Evolutionary conservation across 2,797 vertebrate species (phyloP), one percentile per base, ranked within the genome.

Genomic region (Botia almorhae): DNA sequence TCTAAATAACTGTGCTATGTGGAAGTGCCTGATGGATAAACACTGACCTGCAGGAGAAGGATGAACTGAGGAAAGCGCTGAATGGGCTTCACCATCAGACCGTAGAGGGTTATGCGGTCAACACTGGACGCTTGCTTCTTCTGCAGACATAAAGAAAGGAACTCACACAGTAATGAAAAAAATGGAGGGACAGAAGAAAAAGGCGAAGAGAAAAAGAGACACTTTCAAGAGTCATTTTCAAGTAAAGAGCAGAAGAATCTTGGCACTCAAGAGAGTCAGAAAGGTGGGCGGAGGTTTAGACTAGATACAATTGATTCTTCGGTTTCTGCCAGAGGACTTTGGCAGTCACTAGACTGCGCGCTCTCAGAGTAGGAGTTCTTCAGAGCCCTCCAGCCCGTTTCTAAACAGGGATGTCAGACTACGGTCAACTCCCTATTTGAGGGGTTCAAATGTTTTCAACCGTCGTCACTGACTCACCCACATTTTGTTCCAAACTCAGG

Each of bases 1-100:
- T 74, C 61, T 58, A 55, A 74, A 48, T 16, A 23, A 10, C 6
- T 1, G 21, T 19, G 46, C 14, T 14, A 4, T 51, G 71, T 26
- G 61, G 53, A 79, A 36, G 36, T 11, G 55, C n/a, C 56, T 48
- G 39, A 56, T 72, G 16, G 64, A 7, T 74, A 75, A 55, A 51
- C 79, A 48, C 85, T 1, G 93, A 99, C 97, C 97, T 98, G 97
- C 53, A 99, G 91, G 23, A 99, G 95, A 8, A 99, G 92, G 70
- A 99, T 99, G 90, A 99, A 99, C 91, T 99, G 98, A 0, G 97
- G 98, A 85, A 99, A 99, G 56, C 98, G 92, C 80, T 99, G 98
- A 87, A 99, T 97, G 63, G 98, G 98, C 60, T 99, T 99, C 87
- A 99, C 97, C 97, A 99, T 99, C 81, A 99, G 89, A 70, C 97